Percentiles rank a stretch among this genome's conserved stretches.
Evolutionary conservation across 2,797 vertebrate species (phyloP).

Genomic region (Neosalanx taihuensis): DNA sequence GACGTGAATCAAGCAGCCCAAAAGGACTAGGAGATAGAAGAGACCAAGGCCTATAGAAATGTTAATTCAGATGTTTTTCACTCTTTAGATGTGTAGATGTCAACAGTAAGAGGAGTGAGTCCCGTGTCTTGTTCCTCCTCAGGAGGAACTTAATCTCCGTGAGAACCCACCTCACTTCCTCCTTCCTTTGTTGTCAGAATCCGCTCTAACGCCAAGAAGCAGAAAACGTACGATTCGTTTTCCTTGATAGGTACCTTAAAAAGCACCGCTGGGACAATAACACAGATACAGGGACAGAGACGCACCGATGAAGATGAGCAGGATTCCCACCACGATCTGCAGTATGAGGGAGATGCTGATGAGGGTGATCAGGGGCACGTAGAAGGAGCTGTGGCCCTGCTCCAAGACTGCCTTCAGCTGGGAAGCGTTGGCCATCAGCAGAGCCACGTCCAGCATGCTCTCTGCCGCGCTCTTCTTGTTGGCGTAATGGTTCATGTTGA

Average conservation of each 20-base stretch:
- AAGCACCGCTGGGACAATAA: not conserved
- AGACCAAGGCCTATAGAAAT: no score
- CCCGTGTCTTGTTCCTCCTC: no score
- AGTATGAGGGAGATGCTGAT: constrained; percentile 88
- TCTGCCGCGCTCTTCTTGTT: constrained; percentile 97
- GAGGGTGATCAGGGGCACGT: constrained; percentile 79
- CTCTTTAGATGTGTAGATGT: no score
- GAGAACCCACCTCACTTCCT: no score
- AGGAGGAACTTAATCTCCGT: no score
- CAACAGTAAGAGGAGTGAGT: no score
- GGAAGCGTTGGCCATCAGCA: constrained; percentile 96
- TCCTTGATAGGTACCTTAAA: not conserved
- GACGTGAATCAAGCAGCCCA: no score
- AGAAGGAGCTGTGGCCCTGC: constrained; percentile 81
- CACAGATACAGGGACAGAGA: constrained; percentile 6
- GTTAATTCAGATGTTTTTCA: no score
- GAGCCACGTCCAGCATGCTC: constrained; percentile 96
- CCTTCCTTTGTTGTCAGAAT: no score
- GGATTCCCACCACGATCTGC: constrained; percentile 85
- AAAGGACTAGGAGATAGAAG: no score
- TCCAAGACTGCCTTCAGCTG: constrained; percentile 92
- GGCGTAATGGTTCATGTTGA: constrained; percentile 95
- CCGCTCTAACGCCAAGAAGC: no score
- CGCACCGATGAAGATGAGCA: constrained; percentile 95
- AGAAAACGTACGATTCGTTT: no score